Evolutionary conservation across 2,888 invertebrate species (phyloP), one percentile per base, ranked within the genome.

Genomic region (Chydorus sphaericus): DNA sequence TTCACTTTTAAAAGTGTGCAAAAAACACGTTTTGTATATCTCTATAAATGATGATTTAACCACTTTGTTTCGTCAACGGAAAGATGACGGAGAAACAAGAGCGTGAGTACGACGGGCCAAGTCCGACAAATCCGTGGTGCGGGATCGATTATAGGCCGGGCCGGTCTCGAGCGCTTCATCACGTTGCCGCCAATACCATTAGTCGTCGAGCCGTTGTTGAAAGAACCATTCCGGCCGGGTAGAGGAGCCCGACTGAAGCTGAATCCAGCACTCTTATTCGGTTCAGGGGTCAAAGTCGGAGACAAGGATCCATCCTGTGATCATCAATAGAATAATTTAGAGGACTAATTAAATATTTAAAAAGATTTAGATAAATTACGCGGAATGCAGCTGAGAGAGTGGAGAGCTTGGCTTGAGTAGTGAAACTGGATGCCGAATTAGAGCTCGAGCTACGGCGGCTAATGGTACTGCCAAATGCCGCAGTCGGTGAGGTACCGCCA

Each of bases 271-370:
- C 36, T 55, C 36, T 33, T 28, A 20, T 37, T 55, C 33, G 48
- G 49, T 36, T 55, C 55, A 2, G 55, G 55, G 8, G 55, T 55
- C 36, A 55, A 31, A n/a, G n/a, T n/a, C n/a, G 36, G 33, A 23
- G 48, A 33, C 31, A 55, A 48, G 26, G 29, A 33, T n/a, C 55
- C 55, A 49, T 55, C 55, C 52, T 52, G 36, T 26, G 33, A 44
- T 44, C 39, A 20, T n/a, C n/a, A n/a, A n/a, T n/a, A 52, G 28
- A 20, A 37, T 20, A 28, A 38, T 31, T 14, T 36, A 31, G 29
- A 26, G 33, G 20, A 29, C 28, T 37, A 31, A 36, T 23, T 11
- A 33, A 20, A 26, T 18, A 36, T 52, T 33, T 11, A 16, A 18
- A 33, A 26, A n/a, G 26, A 20, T 36, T 2, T 18, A 52, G n/a